phyloP scores from a whole-genome alignment of 1,140 invertebrate genomes.

The Sesamia nonagrioides region DNA sequence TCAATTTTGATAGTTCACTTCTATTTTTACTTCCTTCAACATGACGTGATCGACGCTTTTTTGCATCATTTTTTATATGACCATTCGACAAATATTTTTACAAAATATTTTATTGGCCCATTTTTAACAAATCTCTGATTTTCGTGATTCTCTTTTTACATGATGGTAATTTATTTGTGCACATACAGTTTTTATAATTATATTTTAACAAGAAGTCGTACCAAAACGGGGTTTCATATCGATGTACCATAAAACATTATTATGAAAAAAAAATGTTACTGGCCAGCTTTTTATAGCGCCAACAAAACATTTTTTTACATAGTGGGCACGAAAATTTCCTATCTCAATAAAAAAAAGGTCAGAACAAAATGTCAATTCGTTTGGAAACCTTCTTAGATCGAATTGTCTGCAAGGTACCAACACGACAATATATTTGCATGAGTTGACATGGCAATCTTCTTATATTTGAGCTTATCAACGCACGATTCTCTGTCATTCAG shows the following conservation, averaged over 20 bases:
- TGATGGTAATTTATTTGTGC: neutral
- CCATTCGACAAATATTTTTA: neutral
- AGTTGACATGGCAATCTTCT: slow-evolving; percentile 59
- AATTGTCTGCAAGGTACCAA: slow-evolving; percentile 59
- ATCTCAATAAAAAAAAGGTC: slow-evolving; percentile 64
- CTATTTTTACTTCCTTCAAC: slow-evolving; percentile 28
- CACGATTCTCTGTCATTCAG: slow-evolving; percentile 65
- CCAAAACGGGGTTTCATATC: neutral
- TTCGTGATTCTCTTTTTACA: too few relatives aligned
- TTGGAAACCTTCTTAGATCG: slow-evolving; percentile 59
- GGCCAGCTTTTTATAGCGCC: slow-evolving; percentile 22
- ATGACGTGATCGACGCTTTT: neutral
- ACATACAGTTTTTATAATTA: neutral
- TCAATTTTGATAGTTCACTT: slow-evolving; percentile 49
- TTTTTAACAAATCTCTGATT: neutral
- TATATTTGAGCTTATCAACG: slow-evolving; percentile 70
- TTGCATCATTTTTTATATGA: neutral
- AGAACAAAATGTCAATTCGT: slow-evolving; percentile 64
- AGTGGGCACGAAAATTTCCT: slow-evolving; percentile 53
- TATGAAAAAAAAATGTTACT: slow-evolving; percentile 20
- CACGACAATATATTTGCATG: slow-evolving; percentile 61
- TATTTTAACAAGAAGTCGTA: neutral
- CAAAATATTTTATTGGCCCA: neutral
- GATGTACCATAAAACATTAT: neutral
- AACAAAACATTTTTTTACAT: slow-evolving; percentile 34